Base-by-base conservation (phyloP, 2,113 vertebrate species). In the Etia nguti region DNA sequence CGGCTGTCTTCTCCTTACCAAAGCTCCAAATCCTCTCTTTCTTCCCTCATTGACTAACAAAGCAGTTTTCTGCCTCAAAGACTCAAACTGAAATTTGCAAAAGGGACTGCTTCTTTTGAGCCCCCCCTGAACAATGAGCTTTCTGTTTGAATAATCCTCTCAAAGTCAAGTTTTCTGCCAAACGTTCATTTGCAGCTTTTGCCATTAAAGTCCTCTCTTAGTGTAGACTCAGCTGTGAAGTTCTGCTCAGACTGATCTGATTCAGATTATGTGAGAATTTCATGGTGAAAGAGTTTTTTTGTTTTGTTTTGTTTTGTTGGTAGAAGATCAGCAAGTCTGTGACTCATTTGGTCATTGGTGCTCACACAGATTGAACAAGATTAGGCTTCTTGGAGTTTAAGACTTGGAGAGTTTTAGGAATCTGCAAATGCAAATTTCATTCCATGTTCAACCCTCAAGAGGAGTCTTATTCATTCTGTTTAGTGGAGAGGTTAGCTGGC, bases 1-100 rank as follows among this genome's bases (percentile, higher is more conserved):
- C 15, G 1, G 4, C 7, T 24, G 15, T 41, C 43, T 68, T 36
- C 13, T n/a, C 43, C 6, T 26, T 43, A 54, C 20, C 29, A 34
- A 88, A 88, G 20, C 55, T 81, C 15, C 31, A 59, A 87, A 85
- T 81, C 79, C 85, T 60, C 16, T 84, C 87, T 77, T 88, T 85
- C 56, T 70, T 26, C 81, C 82, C 81, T 86, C 70, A 34, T 10
- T 81, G 83, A 65, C 54, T 88, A 60, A 84, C 77, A 90, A 90
- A 88, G 56, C 59, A 3, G 4, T 75, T 87, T 75, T 83, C 77
- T 13, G 41, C 48, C 77, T 82, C 22, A 60, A 48, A 73, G n/a
- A 55, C 34, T 81, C 52, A 68, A 56, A 81, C 41, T 34, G 13
- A 82, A 34, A 90, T 60, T 52, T 22, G 9, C 48, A 36, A 81